phyloP scores from a whole-genome alignment of 2,113 vertebrate species.

The Lethenteron reissneri region DNA sequence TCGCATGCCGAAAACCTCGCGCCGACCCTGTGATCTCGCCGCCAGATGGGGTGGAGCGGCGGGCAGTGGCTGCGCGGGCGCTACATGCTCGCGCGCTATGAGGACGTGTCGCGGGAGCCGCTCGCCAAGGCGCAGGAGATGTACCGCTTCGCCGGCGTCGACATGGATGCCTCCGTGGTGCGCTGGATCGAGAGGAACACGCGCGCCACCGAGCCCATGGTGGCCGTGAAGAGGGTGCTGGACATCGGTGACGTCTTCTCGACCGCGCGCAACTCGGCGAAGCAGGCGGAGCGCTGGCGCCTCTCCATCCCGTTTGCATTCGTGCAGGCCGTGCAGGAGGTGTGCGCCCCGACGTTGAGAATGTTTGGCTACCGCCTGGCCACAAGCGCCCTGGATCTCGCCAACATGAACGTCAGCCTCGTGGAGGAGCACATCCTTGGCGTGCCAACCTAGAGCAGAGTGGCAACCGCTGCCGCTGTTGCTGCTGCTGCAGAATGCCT shows the following conservation, averaged over 20 bases:
- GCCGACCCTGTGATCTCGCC: too few relatives aligned
- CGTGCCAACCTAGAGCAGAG: neutral
- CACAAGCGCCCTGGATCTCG: constrained; percentile 32
- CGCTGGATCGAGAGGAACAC: constrained; percentile 74
- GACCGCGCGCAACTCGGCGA: constrained; percentile 78
- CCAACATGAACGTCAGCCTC: constrained; percentile 56
- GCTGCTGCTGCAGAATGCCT: too few relatives aligned
- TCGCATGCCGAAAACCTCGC: too few relatives aligned
- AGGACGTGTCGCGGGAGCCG: constrained; percentile 65
- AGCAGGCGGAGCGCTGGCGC: constrained; percentile 90
- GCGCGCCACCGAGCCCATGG: constrained; percentile 53
- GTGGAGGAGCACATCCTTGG: constrained; percentile 31
- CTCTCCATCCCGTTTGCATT: constrained; percentile 69
- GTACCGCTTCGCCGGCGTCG: constrained; percentile 59
- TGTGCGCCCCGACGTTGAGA: constrained; percentile 48
- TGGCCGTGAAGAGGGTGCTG: constrained; percentile 80
- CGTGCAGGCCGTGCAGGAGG: constrained; percentile 58
- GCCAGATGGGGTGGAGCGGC: too few relatives aligned
- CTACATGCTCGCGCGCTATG: constrained; percentile 86
- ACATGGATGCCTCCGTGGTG: constrained; percentile 48
- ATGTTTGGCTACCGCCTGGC: constrained; percentile 71
- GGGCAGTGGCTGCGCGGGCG: constrained; percentile 42
- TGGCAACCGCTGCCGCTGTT: too few relatives aligned
- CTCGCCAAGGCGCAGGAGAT: constrained; percentile 62
- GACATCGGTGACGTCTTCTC: constrained; percentile 24